Base-by-base conservation (phyloP, 92 coral and sea anemone species). In the Virgularia gustaviana region DNA sequence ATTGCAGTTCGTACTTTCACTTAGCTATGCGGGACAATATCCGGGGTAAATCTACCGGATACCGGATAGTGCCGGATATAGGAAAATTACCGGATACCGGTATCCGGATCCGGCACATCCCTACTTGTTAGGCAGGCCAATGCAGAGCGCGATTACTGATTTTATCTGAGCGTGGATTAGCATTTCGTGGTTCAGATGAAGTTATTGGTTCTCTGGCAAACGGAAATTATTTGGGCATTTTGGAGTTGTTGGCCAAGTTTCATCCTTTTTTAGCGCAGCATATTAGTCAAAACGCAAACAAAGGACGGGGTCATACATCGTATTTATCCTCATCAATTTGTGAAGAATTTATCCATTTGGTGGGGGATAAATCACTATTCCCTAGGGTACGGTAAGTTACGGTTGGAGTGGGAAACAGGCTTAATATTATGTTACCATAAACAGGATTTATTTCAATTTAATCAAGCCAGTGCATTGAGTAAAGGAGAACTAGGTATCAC, bases 291-390 rank as follows among this genome's bases (percentile, higher is more conserved):
- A 60, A 67, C 57, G 74, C 74, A 29, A 67, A 67, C 57, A 45
- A 67, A 42, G 74, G 74, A 23, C 74, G 74, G 9, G 72, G 74
- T 30, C 57, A n/a, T n/a, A n/a, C n/a, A n/a, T n/a, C n/a, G n/a
- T n/a, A n/a, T n/a, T n/a, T n/a, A n/a, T 47, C 55, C 18, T 57
- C 36, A 19, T 24, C 64, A 9, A 57, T 57, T 19, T 57, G 35
- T 57, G 64, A 57, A n/a, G 3, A 57, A 28, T n/a, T 57, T 19
- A 25, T 57, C 30, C 35, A 8, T 33, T 37, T 57, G 35, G 30
- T 57, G 36, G 64, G 33, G 6, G n/a, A n/a, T n/a, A n/a, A n/a
- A n/a, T n/a, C n/a, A n/a, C n/a, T n/a, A n/a, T n/a, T n/a, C n/a
- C n/a, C n/a, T n/a, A n/a, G n/a, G n/a, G n/a, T n/a, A n/a, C n/a